Percentiles rank a stretch among this genome's conserved stretches.
Conservation (phyloP, 53 echinoderm and acorn worm genomes). For the Mesocentrotus franciscanus region DNA sequence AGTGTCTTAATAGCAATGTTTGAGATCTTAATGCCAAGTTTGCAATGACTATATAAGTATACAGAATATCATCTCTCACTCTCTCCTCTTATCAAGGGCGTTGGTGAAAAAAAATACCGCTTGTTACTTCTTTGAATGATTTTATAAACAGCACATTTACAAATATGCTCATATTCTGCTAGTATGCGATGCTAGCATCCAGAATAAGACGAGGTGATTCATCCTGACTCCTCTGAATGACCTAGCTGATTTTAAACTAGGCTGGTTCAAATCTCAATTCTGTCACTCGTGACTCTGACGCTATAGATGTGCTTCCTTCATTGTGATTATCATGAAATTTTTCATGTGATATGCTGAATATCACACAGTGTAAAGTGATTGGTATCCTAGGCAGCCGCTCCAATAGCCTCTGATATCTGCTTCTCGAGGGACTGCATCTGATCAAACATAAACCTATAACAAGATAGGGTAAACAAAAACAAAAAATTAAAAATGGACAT, state of each 20-base stretch:
- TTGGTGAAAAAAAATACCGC: too few relatives aligned
- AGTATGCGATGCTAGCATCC: too few relatives aligned
- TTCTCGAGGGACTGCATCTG: slow-evolving; percentile 63
- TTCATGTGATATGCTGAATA: neutral
- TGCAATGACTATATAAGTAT: too few relatives aligned
- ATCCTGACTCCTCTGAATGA: neutral
- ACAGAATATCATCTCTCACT: too few relatives aligned
- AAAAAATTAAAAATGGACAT: neutral
- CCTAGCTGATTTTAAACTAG: neutral
- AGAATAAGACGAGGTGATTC: too few relatives aligned
- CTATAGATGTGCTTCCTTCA: neutral
- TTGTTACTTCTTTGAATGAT: too few relatives aligned
- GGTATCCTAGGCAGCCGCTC: slow-evolving; percentile 65
- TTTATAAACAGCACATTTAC: too few relatives aligned
- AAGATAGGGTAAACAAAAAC: neutral
- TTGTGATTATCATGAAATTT: neutral
- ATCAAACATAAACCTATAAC: slow-evolving; percentile 66
- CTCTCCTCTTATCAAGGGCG: too few relatives aligned
- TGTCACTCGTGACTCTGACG: neutral
- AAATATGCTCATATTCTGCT: too few relatives aligned
- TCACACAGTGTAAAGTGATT: neutral
- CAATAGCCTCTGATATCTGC: slow-evolving; percentile 68
- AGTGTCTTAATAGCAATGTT: too few relatives aligned
- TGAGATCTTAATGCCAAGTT: too few relatives aligned
- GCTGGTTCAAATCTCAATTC: neutral